Evolutionary conservation across 2,797 vertebrate species (phyloP).

Genomic region (Neostethus bicornis): DNA sequence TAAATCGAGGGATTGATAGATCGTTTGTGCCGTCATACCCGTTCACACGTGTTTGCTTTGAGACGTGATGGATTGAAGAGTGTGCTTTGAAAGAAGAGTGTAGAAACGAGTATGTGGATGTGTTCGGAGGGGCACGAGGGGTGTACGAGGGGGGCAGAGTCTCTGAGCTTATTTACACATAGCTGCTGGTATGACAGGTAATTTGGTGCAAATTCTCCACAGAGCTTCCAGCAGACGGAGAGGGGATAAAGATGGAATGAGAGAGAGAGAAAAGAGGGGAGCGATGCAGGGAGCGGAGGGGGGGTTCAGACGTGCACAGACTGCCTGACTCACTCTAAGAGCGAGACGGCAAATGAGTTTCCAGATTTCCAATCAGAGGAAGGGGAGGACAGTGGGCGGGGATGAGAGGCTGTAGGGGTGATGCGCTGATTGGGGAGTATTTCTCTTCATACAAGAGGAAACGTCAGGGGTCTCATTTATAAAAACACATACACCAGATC

Average conservation of each 20-base stretch:
- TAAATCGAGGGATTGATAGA: too few relatives aligned
- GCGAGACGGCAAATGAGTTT: conserved; percentile 76
- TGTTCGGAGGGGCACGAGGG: background rate
- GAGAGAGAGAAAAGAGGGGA: conserved; percentile 52
- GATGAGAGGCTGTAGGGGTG: conserved; percentile 40
- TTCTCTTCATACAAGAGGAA: conserved; percentile 76
- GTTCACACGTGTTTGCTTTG: conserved; percentile 12
- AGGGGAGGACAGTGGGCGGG: conserved; percentile 37
- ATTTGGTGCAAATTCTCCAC: conserved; percentile 85
- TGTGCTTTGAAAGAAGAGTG: conserved; percentile 1
- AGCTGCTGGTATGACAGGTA: conserved; percentile 85
- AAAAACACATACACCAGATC: too few relatives aligned
- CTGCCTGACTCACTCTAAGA: conserved; percentile 71
- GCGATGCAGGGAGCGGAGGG: conserved; percentile 11
- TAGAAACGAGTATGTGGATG: conserved; percentile 49
- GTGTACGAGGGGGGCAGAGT: conserved; percentile 21
- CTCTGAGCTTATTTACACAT: conserved; percentile 83
- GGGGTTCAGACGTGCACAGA: conserved; percentile 63
- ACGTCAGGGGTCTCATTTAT: too few relatives aligned
- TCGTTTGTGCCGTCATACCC: too few relatives aligned
- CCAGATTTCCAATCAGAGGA: conserved; percentile 80
- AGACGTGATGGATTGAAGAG: conserved; percentile 67
- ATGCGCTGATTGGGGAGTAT: conserved; percentile 42
- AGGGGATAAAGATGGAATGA: conserved; percentile 75
- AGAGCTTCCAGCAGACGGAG: conserved; percentile 77